These are phyloP conservation scores for Epinephelus coioides DNA, from an alignment of 2,797 vertebrate genomes.

Conservation along the genomic window DNA sequence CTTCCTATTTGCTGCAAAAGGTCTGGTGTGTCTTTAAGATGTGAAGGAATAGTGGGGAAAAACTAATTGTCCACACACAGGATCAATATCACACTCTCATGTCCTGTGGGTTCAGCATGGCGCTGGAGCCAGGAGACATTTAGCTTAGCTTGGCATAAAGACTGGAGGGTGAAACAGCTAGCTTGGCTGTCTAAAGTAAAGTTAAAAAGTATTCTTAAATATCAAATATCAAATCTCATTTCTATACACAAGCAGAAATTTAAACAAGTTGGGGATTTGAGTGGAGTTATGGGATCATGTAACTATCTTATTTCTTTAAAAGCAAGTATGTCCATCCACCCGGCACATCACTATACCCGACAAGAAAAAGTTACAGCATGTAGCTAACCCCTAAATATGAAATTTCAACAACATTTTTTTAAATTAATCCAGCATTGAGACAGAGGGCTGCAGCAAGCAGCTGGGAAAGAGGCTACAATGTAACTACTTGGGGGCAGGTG, in stretches of 20 bases:
- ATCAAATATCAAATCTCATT: too few species aligned
- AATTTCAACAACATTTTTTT: too few species aligned
- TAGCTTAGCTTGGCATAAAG: conserved; percentile 7
- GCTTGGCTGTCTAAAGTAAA: background rate
- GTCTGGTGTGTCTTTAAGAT: conserved; percentile 3
- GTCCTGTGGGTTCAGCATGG: background rate
- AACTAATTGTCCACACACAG: background rate
- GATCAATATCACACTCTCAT: background rate
- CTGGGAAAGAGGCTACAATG: too few species aligned
- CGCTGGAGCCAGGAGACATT: background rate
- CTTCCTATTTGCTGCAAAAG: background rate
- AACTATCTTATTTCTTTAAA: background rate
- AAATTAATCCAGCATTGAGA: too few species aligned
- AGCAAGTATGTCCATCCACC: background rate
- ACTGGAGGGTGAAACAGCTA: background rate
- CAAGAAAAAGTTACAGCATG: background rate
- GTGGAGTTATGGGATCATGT: background rate
- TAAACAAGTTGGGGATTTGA: background rate
- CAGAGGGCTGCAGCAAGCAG: too few species aligned
- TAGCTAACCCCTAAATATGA: background rate
- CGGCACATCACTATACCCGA: background rate
- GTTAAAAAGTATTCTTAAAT: background rate
- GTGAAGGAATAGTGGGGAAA: background rate
- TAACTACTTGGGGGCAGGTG: too few species aligned
- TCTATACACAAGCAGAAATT: background rate